Evolutionary conservation across 2,113 vertebrate species (phyloP).

Genomic region (Mesoclemmys tuberculata): DNA sequence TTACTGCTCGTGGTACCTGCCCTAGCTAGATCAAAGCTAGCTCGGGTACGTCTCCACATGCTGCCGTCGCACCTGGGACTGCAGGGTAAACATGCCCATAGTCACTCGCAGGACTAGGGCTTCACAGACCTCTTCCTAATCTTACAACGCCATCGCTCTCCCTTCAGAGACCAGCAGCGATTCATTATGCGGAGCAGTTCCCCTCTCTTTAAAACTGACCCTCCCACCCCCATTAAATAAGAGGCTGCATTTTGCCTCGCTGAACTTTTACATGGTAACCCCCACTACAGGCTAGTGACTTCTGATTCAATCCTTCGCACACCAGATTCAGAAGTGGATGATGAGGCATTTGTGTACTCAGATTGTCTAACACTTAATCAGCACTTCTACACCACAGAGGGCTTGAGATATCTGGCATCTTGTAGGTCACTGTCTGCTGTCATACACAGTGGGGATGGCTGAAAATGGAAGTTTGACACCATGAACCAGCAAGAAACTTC

Average conservation of each 20-base stretch:
- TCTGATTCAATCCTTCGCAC: not conserved
- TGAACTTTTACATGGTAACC: slow-evolving; percentile 37
- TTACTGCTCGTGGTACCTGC: not conserved
- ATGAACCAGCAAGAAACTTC: not conserved
- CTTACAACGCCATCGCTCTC: not conserved
- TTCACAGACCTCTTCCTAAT: not conserved
- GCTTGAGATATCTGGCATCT: not conserved
- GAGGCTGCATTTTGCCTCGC: not conserved
- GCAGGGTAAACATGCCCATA: not conserved
- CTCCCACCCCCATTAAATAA: not conserved
- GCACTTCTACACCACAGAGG: not conserved
- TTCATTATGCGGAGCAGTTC: not conserved
- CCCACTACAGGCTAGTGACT: not conserved
- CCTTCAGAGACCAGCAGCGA: fast-evolving
- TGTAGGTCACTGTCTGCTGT: fast-evolving
- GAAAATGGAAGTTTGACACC: not conserved
- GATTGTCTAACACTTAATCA: slow-evolving; percentile 11
- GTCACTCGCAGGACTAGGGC: not conserved
- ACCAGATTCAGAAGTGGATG: not conserved
- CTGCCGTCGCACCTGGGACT: too few species aligned
- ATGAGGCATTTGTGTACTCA: slow-evolving; percentile 36
- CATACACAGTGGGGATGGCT: too few species aligned
- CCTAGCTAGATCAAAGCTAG: not conserved
- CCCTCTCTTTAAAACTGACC: not conserved
- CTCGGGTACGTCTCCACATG: not conserved